phyloP scores from a whole-genome alignment of 2,797 vertebrate genomes.

The Prionace glauca region DNA sequence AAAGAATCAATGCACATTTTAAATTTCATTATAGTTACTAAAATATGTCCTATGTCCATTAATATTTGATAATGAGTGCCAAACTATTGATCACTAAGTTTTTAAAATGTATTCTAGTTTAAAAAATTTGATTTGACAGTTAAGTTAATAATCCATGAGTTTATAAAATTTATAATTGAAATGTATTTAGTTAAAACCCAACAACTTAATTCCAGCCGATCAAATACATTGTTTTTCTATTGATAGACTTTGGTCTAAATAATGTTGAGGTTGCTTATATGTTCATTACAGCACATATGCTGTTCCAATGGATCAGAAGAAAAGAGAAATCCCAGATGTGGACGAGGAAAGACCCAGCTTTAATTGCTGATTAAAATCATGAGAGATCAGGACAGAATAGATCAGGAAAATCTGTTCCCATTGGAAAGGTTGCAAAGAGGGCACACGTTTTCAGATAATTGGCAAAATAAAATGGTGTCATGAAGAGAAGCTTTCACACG shows the following conservation, averaged over 20 bases:
- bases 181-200: background rate
- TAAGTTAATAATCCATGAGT: background rate
- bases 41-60: background rate
- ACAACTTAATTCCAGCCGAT: background rate
- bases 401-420: no score
- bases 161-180: background rate
- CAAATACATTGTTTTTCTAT: background rate
- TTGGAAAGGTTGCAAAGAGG: no score
- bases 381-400: no score
- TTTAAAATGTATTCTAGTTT: background rate
- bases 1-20: background rate
- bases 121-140: background rate
- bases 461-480: no score
- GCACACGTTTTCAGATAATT: no score
- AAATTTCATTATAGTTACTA: background rate
- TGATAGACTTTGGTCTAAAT: background rate
- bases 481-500: no score
- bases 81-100: background rate
- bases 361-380: background rate
- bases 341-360: background rate
- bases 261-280: background rate
- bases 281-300: background rate
- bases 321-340: background rate
- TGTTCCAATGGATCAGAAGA: background rate
- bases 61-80: background rate